Evolutionary conservation across 1,140 invertebrate species (phyloP).

Genomic region (Ceratitis capitata): DNA sequence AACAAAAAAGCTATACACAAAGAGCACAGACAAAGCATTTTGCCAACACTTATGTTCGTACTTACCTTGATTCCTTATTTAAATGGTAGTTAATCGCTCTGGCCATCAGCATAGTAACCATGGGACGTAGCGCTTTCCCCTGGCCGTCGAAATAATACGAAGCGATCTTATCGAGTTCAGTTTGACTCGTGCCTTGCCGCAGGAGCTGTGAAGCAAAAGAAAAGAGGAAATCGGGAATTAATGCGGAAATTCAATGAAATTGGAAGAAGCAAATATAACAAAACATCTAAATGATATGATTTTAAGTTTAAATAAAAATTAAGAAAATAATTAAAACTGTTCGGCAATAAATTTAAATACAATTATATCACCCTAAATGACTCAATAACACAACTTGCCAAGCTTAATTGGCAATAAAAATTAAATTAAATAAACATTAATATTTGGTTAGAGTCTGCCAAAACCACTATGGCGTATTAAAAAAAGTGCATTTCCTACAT

Average conservation of each 20-base stretch:
- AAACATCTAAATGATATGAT: too few species aligned
- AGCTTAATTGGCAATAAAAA: not conserved
- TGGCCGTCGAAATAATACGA: constrained; percentile 97
- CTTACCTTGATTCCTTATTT: constrained; percentile 83
- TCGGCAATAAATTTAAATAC: not conserved
- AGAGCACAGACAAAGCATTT: not conserved
- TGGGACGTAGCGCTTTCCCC: constrained; percentile 93
- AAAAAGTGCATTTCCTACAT: not conserved
- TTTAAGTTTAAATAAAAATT: too few species aligned
- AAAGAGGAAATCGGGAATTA: too few species aligned
- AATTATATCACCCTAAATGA: not conserved
- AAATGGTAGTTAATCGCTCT: constrained; percentile 90
- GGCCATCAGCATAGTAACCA: constrained; percentile 91
- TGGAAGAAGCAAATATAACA: not conserved
- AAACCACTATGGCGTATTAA: not conserved
- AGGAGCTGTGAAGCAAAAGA: constrained; percentile 73
- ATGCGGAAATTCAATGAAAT: too few species aligned
- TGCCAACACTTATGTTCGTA: constrained; percentile 42
- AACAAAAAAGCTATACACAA: not conserved
- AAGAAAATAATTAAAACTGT: not conserved
- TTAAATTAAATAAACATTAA: too few species aligned
- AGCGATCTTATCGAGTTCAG: constrained; percentile 86
- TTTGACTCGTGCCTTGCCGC: constrained; percentile 78
- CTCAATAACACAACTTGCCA: not conserved
- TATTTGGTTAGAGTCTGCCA: not conserved